Evolutionary conservation across 2,797 vertebrate species (phyloP), one percentile per base, ranked within the genome.

Genomic region (Pristis pectinata): DNA sequence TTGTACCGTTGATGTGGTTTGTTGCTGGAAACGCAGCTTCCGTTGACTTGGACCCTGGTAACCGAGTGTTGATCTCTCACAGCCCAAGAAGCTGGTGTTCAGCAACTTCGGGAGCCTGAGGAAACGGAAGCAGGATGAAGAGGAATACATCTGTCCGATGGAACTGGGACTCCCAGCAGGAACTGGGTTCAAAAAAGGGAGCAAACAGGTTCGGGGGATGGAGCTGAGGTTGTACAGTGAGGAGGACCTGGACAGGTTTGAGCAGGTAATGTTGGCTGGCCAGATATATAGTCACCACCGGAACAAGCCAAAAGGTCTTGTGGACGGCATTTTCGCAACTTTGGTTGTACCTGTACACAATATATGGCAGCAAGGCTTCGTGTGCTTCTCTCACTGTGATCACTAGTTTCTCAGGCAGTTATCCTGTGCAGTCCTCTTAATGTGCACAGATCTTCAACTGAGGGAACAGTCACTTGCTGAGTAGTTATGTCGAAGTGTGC

Each of bases 141-240:
- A 99, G 95, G 99, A 99, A 96, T 99, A 99, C 0, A 98, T 99
- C 83, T 99, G 99, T 96, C 98, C 99, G 0, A 99, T 99, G 99
- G 99, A 99, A 59, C 96, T 99, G 95, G 98, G 99, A 49, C 98
- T 98, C 96, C 97, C 97, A 0, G 97, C 98, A 95, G 98, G 98
- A 95, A 97, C 97, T 61, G 97, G 97, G 89, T 98, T 98, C 0
- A 98, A 98, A 96, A 99, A 98, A 96, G 98, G 98, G 9, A 98
- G 97, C 34, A 97, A 97, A 77, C 76, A 79, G n/a, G 53, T 17
- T 2, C 53, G 97, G 76, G 97, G 97, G 64, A 94, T 98, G 96
- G 99, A 99, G 95, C 97, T 98, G 53, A 97, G 97, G 95, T 97
- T 98, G 0, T 99, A 99, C 1, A 98, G 99, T 0, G 97, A 98